A percentile compares a stretch with the other conserved stretches of the same genome.
These are phyloP conservation scores for Tiliqua scincoides DNA, from an alignment of 2,113 vertebrate species.

Conservation along the genomic window DNA sequence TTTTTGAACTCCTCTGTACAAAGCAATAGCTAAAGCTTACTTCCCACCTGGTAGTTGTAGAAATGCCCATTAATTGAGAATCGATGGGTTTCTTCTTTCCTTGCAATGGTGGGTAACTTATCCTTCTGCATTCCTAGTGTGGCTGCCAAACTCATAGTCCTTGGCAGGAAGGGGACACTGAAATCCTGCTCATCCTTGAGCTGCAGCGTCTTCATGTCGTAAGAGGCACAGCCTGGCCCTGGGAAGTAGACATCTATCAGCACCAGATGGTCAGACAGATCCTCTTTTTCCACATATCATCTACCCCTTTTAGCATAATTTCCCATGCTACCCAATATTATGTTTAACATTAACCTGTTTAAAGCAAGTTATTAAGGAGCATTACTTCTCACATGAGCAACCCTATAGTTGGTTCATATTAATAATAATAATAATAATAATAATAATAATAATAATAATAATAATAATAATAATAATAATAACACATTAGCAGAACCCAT, in stretches of 20 bases:
- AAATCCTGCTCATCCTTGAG: conserved; percentile 54
- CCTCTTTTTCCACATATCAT: neutral
- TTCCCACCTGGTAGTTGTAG: conserved; percentile 88
- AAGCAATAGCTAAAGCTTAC: too few relatives aligned
- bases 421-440: too few relatives aligned
- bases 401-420: too few relatives aligned
- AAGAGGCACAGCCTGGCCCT: conserved; percentile 69
- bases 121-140: conserved; percentile 75
- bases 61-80: conserved; percentile 95
- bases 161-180: conserved; percentile 76
- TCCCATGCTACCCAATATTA: neutral
- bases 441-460: too few relatives aligned
- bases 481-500: too few relatives aligned
- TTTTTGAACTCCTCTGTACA: too few relatives aligned
- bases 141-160: conserved; percentile 76
- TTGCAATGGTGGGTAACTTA: conserved; percentile 57
- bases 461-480: too few relatives aligned
- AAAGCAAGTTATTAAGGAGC: too few relatives aligned
- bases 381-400: too few relatives aligned
- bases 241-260: conserved; percentile 28
- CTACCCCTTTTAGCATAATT: neutral
- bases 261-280: accelerated
- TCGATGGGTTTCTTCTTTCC: conserved; percentile 80
- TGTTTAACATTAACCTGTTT: neutral
- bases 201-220: conserved; percentile 76